These are phyloP conservation scores for Triplophysa dalaica DNA, from an alignment of 2,113 vertebrate genomes.

Conservation along the genomic window DNA sequence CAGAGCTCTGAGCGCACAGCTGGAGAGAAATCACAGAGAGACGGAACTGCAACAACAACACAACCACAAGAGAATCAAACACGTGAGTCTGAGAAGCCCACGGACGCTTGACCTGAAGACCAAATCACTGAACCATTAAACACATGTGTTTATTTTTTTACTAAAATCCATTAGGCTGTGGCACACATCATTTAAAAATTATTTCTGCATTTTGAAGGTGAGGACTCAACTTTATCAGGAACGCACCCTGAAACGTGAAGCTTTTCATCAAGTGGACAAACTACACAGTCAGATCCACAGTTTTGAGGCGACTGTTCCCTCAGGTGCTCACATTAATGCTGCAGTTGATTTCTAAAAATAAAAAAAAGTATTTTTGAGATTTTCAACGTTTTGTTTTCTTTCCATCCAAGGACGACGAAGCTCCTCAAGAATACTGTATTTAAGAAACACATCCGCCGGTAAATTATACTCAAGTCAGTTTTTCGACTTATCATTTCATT, in stretches of 20 bases:
- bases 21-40: conserved; percentile 62
- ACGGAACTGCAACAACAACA: conserved; percentile 60
- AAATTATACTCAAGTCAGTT: neutral
- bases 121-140: too few relatives aligned
- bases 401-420: conserved; percentile 5
- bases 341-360: neutral
- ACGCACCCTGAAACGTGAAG: conserved; percentile 70
- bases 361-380: too few relatives aligned
- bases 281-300: conserved; percentile 68
- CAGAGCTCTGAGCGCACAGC: conserved; percentile 62
- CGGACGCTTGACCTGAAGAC: too few relatives aligned
- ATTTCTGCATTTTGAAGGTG: conserved; percentile 55
- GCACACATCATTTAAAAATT: too few relatives aligned
- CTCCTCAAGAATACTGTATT: conserved; percentile 4
- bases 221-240: conserved; percentile 71
- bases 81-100: conserved; percentile 60
- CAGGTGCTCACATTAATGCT: conserved; percentile 55
- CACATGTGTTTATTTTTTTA: too few relatives aligned
- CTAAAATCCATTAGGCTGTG: too few relatives aligned
- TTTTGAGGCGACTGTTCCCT: conserved; percentile 50
- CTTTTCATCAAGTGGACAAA: conserved; percentile 72
- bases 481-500: neutral
- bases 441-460: conserved; percentile 6
- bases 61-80: conserved; percentile 65
- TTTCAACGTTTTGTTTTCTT: neutral